These are phyloP conservation scores for Apodemia duryi DNA, from an alignment of 2,888 invertebrate species.

Conservation along the genomic window DNA sequence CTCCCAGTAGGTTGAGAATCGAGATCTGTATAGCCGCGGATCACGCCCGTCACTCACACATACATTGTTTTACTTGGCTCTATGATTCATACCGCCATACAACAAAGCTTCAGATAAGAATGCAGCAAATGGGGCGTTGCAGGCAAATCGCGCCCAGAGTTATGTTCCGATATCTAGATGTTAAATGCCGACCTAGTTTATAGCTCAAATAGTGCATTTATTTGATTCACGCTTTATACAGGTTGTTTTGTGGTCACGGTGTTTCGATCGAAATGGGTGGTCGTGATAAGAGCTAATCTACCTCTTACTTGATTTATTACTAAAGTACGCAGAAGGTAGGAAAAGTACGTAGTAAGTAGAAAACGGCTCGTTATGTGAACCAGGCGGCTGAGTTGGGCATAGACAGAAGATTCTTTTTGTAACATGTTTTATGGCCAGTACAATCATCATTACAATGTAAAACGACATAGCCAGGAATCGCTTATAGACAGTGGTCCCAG, in stretches of 20 bases:
- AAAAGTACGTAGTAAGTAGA: too few relatives aligned
- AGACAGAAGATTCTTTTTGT: too few relatives aligned
- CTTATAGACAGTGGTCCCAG: too few relatives aligned
- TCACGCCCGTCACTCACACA: constrained; percentile 65
- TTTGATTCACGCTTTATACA: constrained; percentile 8
- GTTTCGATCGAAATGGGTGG: not conserved
- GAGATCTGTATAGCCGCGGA: constrained; percentile 65
- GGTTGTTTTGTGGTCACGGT: not conserved
- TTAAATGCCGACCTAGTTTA: constrained; percentile 12
- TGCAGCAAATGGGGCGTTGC: constrained; percentile 70
- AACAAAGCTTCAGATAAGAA: constrained; percentile 66
- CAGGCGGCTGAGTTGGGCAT: too few relatives aligned
- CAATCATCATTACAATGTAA: too few relatives aligned
- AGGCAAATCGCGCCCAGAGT: constrained; percentile 55
- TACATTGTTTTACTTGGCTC: constrained; percentile 61
- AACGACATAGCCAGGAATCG: too few relatives aligned
- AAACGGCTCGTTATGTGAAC: too few relatives aligned
- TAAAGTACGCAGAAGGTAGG: too few relatives aligned
- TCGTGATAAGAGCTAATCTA: too few relatives aligned
- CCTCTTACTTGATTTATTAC: too few relatives aligned
- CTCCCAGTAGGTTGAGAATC: constrained; percentile 42
- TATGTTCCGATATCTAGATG: constrained; percentile 37
- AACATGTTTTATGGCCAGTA: too few relatives aligned
- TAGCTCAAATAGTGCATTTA: not conserved
- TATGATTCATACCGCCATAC: constrained; percentile 65